Percentiles rank a stretch among this genome's conserved stretches.
These are phyloP conservation scores for Tolmerus cingulatus DNA, from an alignment of 2,888 invertebrate species.

Conservation along the genomic window DNA sequence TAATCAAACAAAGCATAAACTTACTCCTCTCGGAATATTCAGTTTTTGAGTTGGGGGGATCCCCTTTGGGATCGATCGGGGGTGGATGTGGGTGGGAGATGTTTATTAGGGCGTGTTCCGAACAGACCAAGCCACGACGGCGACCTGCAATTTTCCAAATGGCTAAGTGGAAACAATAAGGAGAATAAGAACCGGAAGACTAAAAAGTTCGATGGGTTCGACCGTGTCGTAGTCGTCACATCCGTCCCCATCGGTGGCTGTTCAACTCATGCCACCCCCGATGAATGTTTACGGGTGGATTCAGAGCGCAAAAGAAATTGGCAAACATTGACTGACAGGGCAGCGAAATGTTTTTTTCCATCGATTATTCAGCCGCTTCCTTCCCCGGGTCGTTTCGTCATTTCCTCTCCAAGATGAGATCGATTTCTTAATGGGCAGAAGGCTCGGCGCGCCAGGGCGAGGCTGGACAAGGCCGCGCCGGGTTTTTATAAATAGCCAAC, in stretches of 20 bases:
- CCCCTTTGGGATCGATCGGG: neutral
- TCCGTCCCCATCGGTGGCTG: neutral
- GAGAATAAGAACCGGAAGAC: slow-evolving; percentile 4
- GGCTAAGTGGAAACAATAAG: slow-evolving; percentile 14
- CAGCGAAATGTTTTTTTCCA: neutral
- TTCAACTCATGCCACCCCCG: neutral
- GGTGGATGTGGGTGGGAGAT: neutral
- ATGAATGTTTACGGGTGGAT: neutral
- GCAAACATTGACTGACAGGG: neutral
- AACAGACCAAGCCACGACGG: neutral
- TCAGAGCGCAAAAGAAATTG: neutral
- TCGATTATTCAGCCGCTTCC: neutral
- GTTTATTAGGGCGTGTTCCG: neutral
- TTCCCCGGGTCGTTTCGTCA: neutral
- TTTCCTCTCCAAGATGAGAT: neutral
- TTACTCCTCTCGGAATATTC: neutral
- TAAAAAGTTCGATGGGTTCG: neutral
- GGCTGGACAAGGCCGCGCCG: neutral
- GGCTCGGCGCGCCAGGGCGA: neutral
- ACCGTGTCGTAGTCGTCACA: neutral
- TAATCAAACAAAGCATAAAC: neutral
- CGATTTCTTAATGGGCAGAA: neutral
- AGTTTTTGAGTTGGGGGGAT: neutral
- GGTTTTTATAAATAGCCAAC: neutral
- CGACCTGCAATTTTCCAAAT: slow-evolving; percentile 20